Base-by-base conservation (phyloP, 2,888 invertebrate species). In the Microchrysa polita region DNA sequence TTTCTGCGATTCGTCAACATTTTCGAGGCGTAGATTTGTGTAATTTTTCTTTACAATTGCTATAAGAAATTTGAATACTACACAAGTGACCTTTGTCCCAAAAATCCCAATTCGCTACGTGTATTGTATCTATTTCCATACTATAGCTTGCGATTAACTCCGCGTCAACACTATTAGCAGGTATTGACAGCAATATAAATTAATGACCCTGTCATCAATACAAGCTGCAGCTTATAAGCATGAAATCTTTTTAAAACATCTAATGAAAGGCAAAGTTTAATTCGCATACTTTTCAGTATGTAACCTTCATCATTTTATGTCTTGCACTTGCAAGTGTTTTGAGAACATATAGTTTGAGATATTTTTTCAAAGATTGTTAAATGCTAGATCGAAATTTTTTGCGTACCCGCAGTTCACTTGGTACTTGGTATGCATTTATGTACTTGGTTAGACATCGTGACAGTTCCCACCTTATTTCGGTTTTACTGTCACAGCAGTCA, bases 381-480 rank as follows among this genome's bases (percentile, higher is more conserved):
- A 7, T 34, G 4, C 7, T 40, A 61, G 34, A 40, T 34, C n/a
- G n/a, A n/a, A n/a, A n/a, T 34, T 34, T 34, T 61, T 61, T 61
- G 34, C 1, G 34, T 40, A 40, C 18, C 34, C 7, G 7, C 27
- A 34, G 34, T 42, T 61, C 40, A 61, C 4, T 61, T 61, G 61
- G n/a, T n/a, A n/a, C n/a, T n/a, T n/a, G n/a, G n/a, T n/a, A n/a
- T n/a, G n/a, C n/a, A n/a, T n/a, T n/a, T n/a, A n/a, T n/a, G n/a
- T n/a, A 42, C 40, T 40, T 42, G n/a, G n/a, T n/a, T 40, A 9
- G 34, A 34, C 23, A 40, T 61, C 61, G 61, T 61, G 61, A 61
- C 61, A 61, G 61, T 61, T 61, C 61, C 61, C 61, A 61, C 61
- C 61, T 61, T 61, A 40, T 61, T 61, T 48, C 10, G 12, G 48